These are phyloP conservation scores for Pachliopta kotzebuea DNA, from an alignment of 2,888 invertebrate species.

Conservation along the genomic window DNA sequence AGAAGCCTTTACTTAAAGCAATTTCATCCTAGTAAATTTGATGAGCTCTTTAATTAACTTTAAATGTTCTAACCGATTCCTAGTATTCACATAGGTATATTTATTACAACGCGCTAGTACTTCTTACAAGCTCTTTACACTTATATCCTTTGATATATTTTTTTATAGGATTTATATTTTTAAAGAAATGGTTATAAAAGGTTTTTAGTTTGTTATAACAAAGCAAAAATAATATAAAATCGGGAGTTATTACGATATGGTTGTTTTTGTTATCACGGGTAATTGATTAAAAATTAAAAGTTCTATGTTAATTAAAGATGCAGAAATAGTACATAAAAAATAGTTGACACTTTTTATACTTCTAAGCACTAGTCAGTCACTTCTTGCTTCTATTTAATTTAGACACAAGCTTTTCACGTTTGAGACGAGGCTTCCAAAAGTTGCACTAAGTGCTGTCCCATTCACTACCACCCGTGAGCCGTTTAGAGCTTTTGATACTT, in stretches of 20 bases:
- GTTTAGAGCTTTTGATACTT: conserved; percentile 6
- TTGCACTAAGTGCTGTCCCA: conserved; percentile 16
- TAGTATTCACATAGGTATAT: neutral
- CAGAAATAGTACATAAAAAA: too few relatives aligned
- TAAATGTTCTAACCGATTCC: neutral
- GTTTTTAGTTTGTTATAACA: too few relatives aligned
- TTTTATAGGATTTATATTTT: too few relatives aligned
- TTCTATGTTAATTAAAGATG: too few relatives aligned
- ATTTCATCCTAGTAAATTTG: conserved; percentile 18
- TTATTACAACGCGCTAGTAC: neutral
- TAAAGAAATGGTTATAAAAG: too few relatives aligned
- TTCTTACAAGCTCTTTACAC: neutral
- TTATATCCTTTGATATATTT: neutral
- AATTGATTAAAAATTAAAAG: too few relatives aligned
- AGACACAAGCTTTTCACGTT: conserved; percentile 14
- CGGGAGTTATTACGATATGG: too few relatives aligned
- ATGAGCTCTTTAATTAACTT: conserved; percentile 20
- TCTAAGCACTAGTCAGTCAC: neutral
- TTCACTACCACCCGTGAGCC: conserved; percentile 11
- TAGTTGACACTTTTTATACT: too few relatives aligned
- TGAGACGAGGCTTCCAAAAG: conserved; percentile 17
- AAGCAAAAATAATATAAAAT: too few relatives aligned
- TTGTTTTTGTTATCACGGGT: too few relatives aligned
- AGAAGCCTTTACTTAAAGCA: conserved; percentile 14
- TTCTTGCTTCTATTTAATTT: conserved; percentile 8